Conservation (phyloP, 2,888 invertebrate species). For the Lutraria lutraria region DNA sequence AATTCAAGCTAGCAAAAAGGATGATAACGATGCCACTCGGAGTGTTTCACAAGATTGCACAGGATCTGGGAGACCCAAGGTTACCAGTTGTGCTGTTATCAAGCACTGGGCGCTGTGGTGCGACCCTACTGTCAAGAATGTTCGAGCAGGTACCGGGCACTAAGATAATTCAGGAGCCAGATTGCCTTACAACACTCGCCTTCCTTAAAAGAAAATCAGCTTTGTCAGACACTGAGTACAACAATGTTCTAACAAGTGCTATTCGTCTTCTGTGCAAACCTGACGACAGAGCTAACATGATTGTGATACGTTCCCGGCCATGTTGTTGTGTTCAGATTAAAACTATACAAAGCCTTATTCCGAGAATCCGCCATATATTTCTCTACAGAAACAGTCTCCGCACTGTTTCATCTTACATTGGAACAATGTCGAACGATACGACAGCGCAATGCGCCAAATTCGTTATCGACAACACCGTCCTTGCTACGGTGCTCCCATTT, state of each 20-base stretch:
- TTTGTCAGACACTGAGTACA: slow-evolving; percentile 78
- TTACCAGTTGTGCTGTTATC: slow-evolving; percentile 80
- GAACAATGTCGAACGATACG: slow-evolving; percentile 75
- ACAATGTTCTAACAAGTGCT: slow-evolving; percentile 79
- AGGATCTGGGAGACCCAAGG: slow-evolving; percentile 81
- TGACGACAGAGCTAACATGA: slow-evolving; percentile 78
- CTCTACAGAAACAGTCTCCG: slow-evolving; percentile 82
- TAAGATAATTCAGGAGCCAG: slow-evolving; percentile 80
- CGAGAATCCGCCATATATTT: slow-evolving; percentile 79
- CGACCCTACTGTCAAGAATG: slow-evolving; percentile 80
- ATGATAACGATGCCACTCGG: slow-evolving; percentile 83
- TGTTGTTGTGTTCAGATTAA: slow-evolving; percentile 79
- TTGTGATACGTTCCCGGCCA: slow-evolving; percentile 78
- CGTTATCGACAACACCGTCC: slow-evolving; percentile 77
- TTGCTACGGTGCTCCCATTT: slow-evolving; percentile 79
- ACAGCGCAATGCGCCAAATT: slow-evolving; percentile 76
- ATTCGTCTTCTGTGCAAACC: slow-evolving; percentile 81
- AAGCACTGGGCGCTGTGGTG: slow-evolving; percentile 81
- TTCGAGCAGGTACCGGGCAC: slow-evolving; percentile 80
- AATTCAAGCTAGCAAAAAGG: slow-evolving; percentile 79
- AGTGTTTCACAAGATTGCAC: slow-evolving; percentile 82
- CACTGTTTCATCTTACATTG: slow-evolving; percentile 79
- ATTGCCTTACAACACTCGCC: slow-evolving; percentile 79
- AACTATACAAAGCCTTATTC: slow-evolving; percentile 77
- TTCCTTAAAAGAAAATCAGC: slow-evolving; percentile 73